Base-by-base conservation (phyloP, 2,888 invertebrate species). In the Gibbula magus region DNA sequence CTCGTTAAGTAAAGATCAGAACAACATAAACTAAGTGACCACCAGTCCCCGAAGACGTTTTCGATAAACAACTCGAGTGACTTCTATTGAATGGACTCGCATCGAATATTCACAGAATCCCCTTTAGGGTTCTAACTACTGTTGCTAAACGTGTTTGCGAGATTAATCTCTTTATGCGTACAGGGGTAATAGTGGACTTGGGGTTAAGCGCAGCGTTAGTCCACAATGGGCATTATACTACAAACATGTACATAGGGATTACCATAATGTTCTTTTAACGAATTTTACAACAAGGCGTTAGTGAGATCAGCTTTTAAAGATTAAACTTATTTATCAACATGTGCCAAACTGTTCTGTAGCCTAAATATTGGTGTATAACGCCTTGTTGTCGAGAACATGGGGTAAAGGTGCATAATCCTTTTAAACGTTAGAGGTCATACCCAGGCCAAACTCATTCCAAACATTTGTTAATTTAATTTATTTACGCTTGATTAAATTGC, bases 61-160 rank as follows among this genome's bases (percentile, higher is more conserved):
- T 35, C 32, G 39, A 39, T 35, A 70, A 70, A 70, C n/a, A 70
- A 32, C 32, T 4, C 22, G 32, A 20, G 70, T 32, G n/a, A 18
- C 70, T 2, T 16, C 5, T 20, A 32, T 70, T 70, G 70, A 39
- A 70, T 70, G 18, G 13, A 32, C n/a, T 39, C 70, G 16, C 70
- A 70, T 70, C 70, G 70, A 32, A 70, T 70, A 70, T 70, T 70
- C 70, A 70, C 29, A 39, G 39, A 70, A 70, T 70, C 39, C 70
- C 35, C 39, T 70, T 70, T 70, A 70, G n/a, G 35, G 20, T 70
- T 70, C 29, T 70, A 70, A 70, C 32, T 70, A 35, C 20, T 70
- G 70, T 20, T 35, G 70, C 70, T 70, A 70, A 70, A 70, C 70
- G 20, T 70, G 70, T 70, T 70, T 70, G 70, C 35, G 35, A 39